Evolutionary conservation across 2,113 vertebrate species (phyloP).

Genomic region (Pachyramphus minor): DNA sequence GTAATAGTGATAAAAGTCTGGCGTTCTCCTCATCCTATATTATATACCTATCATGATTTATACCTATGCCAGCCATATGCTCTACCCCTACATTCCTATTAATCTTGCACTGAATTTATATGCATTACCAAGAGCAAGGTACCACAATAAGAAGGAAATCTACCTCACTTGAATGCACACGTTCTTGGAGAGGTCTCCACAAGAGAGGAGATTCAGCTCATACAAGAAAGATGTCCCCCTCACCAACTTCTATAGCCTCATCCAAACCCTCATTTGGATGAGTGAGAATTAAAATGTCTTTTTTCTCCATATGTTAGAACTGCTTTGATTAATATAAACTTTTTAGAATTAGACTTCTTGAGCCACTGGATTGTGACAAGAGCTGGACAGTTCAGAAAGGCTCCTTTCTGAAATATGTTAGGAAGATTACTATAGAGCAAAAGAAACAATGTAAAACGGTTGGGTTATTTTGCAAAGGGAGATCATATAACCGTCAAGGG

Average conservation of each 20-base stretch:
- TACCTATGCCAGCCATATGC: not conserved
- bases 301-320: not conserved
- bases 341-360: not conserved
- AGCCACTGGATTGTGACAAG: not conserved
- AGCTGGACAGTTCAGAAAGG: not conserved
- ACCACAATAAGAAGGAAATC: not conserved
- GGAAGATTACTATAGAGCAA: not conserved
- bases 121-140: not conserved
- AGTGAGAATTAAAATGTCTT: not conserved
- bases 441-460: not conserved
- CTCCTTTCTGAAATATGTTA: not conserved
- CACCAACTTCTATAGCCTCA: not conserved
- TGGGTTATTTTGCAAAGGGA: not conserved
- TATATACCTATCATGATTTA: not conserved
- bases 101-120: not conserved
- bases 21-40: not conserved
- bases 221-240: fast-evolving
- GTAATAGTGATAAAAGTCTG: not conserved
- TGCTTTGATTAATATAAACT: not conserved
- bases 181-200: not conserved
- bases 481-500: not conserved
- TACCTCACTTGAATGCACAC: not conserved
- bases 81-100: not conserved
- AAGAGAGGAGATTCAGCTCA: not conserved
- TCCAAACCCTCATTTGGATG: fast-evolving